Base-by-base conservation (phyloP, 2,113 vertebrate species). In the Gallinago undulata region DNA sequence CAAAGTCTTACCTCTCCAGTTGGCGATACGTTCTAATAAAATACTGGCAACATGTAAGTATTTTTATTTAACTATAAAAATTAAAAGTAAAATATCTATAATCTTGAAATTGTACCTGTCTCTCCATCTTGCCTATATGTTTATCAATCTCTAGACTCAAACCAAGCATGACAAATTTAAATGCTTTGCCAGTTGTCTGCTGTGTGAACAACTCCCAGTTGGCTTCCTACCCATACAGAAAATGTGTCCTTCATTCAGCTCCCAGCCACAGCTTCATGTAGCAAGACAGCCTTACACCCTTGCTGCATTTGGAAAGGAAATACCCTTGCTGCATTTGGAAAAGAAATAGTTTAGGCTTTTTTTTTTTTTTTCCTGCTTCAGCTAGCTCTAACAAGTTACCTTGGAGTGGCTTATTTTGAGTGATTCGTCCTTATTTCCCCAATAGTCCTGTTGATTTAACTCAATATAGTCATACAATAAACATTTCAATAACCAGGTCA, bases 401-500 rank as follows among this genome's bases (percentile, higher is more conserved):
- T 62, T 57, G 35, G 12, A 2, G 10, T 64, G 72, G 10, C 47
- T 93, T 90, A 55, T 84, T 91, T 81, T 75, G 73, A 84, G 79
- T 56, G 33, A 90, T 93, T 93, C 31, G 16, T 84, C 33, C 13
- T 70, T 56, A 63, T 87, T 93, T 96, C 57, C 27, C 33, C 68
- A 90, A 19, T 41, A 90, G 79, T 68, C 33, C 33, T 81, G 51
- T 76, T 94, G 88, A 78, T 92, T 93, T 93, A 94, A 90, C 76
- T 95, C 48, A 72, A 48, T 84, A 81, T 51, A 88, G 59, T 77
- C 28, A 70, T 92, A 84, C 89, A 93, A 92, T 92, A 94, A 96
- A 60, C 43, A 87, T 93, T 93, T 95, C 76, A 78, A 92, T 94
- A 96, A 95, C 90, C 95, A 87, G 86, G 94, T 96, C 90, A 96